Base-by-base conservation (phyloP, 2,113 vertebrate species). In the Cettia cetti region DNA sequence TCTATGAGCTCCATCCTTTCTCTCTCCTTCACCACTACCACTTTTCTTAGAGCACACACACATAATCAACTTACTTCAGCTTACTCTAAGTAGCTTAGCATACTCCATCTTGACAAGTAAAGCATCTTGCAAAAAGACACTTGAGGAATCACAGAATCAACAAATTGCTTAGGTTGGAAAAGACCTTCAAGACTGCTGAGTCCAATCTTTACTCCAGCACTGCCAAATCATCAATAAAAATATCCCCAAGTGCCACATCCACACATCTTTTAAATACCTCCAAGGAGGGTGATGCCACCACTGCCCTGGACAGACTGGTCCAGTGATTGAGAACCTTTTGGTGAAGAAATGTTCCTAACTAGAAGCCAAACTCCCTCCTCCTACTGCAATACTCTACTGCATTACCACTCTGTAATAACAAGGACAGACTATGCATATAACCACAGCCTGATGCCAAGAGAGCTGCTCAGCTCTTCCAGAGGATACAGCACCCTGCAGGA, bases 41-140 rank as follows among this genome's bases (percentile, higher is more conserved):
- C 50, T 83, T 60, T 47, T 89, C 68, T 68, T 74, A 89, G 89
- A 80, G 71, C 86, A 86, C 82, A 76, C 63, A 65, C 61, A 69
- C 63, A 82, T 82, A 80, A 93, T 92, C 89, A 83, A 53, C 86
- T 96, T 92, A 94, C 37, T 93, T 52, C 76, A 92, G 91, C 86
- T 95, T 94, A 94, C 27, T 37, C 79, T 79, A 94, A 96, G 91
- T 3, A 94, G 89, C 89, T 95, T 90, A 93, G 59, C 85, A 86
- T 64, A 72, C 28, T 78, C 78, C 70, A 78, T 77, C 84, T 74
- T 81, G 74, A 74, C 60, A 59, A 85, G 20, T 45, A 82, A 94
- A 95, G 70, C 11, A 88, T 74, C 80, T 89, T 64, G 35, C 35
- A 60, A 83, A 90, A 94, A 77, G 42, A 64, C 68, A 86, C 54